phyloP scores from a whole-genome alignment of 2,797 vertebrate species.

The Gastrophryne carolinensis region DNA sequence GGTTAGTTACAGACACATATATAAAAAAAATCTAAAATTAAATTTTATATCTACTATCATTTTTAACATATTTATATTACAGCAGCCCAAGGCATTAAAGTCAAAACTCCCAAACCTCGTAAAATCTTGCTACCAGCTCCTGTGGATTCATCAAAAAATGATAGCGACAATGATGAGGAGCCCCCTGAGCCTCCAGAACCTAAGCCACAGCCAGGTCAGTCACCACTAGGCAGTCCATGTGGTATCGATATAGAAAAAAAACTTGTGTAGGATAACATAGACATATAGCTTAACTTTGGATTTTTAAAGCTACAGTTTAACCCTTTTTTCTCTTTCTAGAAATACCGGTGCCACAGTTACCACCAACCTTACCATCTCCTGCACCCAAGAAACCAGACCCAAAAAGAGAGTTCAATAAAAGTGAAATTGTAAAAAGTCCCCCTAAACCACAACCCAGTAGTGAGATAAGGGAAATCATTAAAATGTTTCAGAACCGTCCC shows the following conservation, averaged over 20 bases:
- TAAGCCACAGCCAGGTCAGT: conserved; percentile 5
- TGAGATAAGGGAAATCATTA: conserved; percentile 88
- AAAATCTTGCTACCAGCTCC: conserved; percentile 55
- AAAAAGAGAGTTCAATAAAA: neutral
- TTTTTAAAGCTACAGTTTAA: neutral
- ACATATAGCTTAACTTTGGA: too few relatives aligned
- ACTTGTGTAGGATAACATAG: too few relatives aligned
- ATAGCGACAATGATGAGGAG: neutral
- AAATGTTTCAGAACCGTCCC: conserved; percentile 81
- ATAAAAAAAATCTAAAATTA: too few relatives aligned
- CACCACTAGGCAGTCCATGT: neutral
- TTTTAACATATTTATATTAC: neutral
- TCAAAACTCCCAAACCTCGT: conserved; percentile 58
- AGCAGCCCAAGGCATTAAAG: conserved; percentile 47
- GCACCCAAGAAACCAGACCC: neutral
- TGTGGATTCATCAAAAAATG: neutral
- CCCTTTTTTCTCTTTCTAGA: neutral
- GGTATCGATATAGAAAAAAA: too few relatives aligned
- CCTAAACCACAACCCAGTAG: conserved; percentile 71
- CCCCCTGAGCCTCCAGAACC: conserved; percentile 20
- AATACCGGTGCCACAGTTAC: neutral
- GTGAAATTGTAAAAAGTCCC: neutral
- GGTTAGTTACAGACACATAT: conserved; percentile 67
- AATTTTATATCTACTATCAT: neutral
- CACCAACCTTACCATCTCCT: neutral